Conservation (phyloP, 1,140 invertebrate species). For the Orius laevigatus region DNA sequence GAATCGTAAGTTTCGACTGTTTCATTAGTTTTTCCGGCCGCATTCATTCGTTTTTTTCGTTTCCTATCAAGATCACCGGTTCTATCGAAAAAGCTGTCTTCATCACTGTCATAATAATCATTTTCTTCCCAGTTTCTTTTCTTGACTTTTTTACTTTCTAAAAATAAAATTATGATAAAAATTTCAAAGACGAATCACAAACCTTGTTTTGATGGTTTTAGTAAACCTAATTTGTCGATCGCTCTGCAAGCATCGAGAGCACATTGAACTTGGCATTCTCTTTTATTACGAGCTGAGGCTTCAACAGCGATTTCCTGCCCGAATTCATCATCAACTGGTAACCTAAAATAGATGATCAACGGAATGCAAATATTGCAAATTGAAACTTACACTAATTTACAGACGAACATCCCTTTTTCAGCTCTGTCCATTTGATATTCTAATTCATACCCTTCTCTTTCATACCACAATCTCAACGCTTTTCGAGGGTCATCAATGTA, state of each 20-base stretch:
- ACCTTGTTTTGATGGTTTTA: conserved; percentile 63
- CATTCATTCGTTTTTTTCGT: conserved; percentile 56
- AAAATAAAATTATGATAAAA: conserved; percentile 15
- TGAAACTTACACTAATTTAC: conserved; percentile 39
- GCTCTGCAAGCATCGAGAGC: conserved; percentile 87
- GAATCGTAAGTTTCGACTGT: conserved; percentile 57
- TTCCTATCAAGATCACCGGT: conserved; percentile 87
- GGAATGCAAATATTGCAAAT: conserved; percentile 8
- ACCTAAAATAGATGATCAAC: conserved; percentile 26
- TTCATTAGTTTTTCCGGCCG: conserved; percentile 39
- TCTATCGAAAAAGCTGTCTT: conserved; percentile 88
- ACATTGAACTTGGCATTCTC: conserved; percentile 83
- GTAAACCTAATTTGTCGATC: conserved; percentile 64
- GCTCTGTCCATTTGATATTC: conserved; percentile 72
- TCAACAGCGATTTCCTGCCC: conserved; percentile 65
- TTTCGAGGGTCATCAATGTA: conserved; percentile 92
- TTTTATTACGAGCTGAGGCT: conserved; percentile 79
- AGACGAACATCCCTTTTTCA: conserved; percentile 58
- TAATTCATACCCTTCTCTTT: conserved; percentile 68
- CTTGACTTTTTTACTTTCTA: conserved; percentile 50
- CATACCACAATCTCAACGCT: conserved; percentile 83
- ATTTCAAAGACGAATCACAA: too few relatives aligned
- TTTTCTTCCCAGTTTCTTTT: conserved; percentile 68
- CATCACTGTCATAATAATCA: conserved; percentile 93
- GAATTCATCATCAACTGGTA: conserved; percentile 63